These are phyloP conservation scores for Dendrolimus punctatus DNA, from an alignment of 1,140 invertebrate genomes.

Conservation along the genomic window DNA sequence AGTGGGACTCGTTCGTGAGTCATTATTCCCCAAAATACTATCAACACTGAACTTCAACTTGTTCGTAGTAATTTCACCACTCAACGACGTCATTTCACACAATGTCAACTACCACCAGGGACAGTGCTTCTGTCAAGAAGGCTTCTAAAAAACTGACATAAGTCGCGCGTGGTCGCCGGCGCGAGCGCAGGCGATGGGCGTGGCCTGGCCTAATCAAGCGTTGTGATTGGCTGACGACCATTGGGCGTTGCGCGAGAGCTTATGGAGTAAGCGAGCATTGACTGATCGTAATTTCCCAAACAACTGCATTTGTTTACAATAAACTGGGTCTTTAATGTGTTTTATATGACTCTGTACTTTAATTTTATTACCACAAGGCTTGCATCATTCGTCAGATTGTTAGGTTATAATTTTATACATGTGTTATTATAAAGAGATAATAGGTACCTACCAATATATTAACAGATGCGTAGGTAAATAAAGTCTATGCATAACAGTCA, in stretches of 20 bases:
- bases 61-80: conserved; percentile 40
- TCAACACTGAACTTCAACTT: conserved; percentile 67
- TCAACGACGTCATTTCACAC: conserved; percentile 54
- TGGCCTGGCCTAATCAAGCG: conserved; percentile 24
- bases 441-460: too few species aligned
- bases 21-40: conserved; percentile 50
- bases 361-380: conserved; percentile 52
- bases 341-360: conserved; percentile 63
- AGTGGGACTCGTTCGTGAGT: conserved; percentile 18
- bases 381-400: conserved; percentile 31
- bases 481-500: too few species aligned
- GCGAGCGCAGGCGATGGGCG: conserved; percentile 52
- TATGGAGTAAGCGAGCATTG: conserved; percentile 48
- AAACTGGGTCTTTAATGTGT: conserved; percentile 63
- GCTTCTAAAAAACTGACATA: conserved; percentile 52
- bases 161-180: conserved; percentile 24
- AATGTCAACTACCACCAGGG: conserved; percentile 18
- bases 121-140: conserved; percentile 24
- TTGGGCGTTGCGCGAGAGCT: conserved; percentile 37
- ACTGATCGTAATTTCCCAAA: conserved; percentile 47
- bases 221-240: conserved; percentile 29
- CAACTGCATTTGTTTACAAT: conserved; percentile 63
- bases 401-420: conserved; percentile 1
- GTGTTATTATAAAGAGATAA: too few species aligned
- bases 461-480: too few species aligned